These are phyloP conservation scores for Unio delphinus DNA, from an alignment of 2,888 invertebrate genomes.

Conservation along the genomic window DNA sequence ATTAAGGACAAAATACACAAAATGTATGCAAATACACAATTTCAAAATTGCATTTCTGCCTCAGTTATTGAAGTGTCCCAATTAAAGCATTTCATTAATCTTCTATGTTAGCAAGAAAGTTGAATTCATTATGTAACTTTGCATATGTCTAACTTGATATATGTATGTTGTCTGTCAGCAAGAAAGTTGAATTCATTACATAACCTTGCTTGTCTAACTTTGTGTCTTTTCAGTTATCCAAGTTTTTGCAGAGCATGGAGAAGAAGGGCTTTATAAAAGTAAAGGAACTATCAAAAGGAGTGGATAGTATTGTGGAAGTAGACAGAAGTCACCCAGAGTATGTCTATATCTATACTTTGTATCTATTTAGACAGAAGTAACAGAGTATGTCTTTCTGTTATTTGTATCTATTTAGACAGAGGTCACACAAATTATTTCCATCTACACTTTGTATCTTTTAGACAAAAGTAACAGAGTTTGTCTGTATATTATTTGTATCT, in stretches of 20 bases:
- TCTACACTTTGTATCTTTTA: conserved; percentile 59
- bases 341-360: conserved; percentile 13
- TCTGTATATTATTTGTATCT: background rate
- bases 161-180: background rate
- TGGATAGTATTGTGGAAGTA: conserved; percentile 82
- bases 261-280: conserved; percentile 74
- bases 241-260: conserved; percentile 86
- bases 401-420: conserved; percentile 72
- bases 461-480: conserved; percentile 71
- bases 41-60: no score
- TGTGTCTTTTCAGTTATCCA: conserved; percentile 76
- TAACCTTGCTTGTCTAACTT: background rate
- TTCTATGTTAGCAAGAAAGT: no score
- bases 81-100: no score
- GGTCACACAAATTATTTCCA: conserved; percentile 62
- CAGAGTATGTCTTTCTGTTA: no score
- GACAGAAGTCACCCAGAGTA: conserved; percentile 71
- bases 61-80: no score
- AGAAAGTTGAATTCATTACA: no score
- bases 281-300: conserved; percentile 80
- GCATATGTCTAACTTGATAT: background rate
- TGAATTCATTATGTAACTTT: background rate
- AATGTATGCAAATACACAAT: no score
- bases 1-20: no score
- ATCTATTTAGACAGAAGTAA: no score